Evolutionary conservation across 2,888 invertebrate species (phyloP), one percentile per base, ranked within the genome.

Genomic region (Lutraria lutraria): DNA sequence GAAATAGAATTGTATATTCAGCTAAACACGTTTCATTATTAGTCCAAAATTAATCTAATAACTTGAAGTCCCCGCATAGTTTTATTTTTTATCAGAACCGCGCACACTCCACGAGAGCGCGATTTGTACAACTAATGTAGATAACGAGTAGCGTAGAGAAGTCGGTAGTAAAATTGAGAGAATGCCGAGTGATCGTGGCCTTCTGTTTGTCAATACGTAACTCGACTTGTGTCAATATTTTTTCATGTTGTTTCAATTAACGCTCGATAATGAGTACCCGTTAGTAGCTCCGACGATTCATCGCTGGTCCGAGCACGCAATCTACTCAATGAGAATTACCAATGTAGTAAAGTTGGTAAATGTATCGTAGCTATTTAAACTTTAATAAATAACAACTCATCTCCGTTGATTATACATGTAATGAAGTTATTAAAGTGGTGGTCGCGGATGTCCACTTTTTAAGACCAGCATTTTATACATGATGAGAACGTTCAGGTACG

Each of bases 231-330:
- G 83, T 63, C 83, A 83, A 83, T 83, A 63, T 43, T 34, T 68
- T 34, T 83, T 68, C 68, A 83, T 83, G 83, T 83, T 83, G 83
- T 43, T 68, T 63, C 83, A 83, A 68, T 83, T 83, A 83, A 63
- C 76, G 76, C 29, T 76, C 19, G 76, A 34, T 76, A 16, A 34
- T 76, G 19, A 76, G 76, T 76, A 76, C 76, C 34, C 31, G 76
- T 34, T 34, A 10, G 34, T 19, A 34, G 34, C 34, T 76, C 16
- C 34, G 6, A 76, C 31, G 16, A 25, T 19, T 34, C 76, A 76
- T 76, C 76, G 31, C 19, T 31, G 76, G 76, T 16, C 19, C 76
- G 19, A 31, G 34, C 76, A 76, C 76, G 76, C 76, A 15, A 76
- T 31, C 15, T 31, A 76, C 76, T 76, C 34, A 31, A 19, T 31